A percentile compares a stretch with the other conserved stretches of the same genome.
These are phyloP conservation scores for Saxidomus purpurata DNA, from an alignment of 1,140 invertebrate genomes.

Conservation along the genomic window DNA sequence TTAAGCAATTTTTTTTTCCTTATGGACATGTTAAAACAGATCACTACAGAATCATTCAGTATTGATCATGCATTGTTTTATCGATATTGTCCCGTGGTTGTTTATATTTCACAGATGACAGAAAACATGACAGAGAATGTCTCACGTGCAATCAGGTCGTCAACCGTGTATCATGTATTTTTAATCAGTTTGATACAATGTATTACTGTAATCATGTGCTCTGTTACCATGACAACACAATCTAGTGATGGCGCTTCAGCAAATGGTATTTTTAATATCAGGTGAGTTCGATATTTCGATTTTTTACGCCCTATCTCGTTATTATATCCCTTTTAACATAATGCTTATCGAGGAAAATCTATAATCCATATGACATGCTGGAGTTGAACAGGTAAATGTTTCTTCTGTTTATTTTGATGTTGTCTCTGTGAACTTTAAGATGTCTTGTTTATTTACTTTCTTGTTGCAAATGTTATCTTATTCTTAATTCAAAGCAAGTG, in stretches of 20 bases:
- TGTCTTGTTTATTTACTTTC: not conserved
- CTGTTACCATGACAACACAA: constrained; percentile 21
- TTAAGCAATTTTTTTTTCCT: no score
- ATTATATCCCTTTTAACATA: not conserved
- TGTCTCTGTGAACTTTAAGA: not conserved
- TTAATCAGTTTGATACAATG: constrained; percentile 38
- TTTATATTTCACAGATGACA: not conserved
- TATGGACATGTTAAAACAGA: no score
- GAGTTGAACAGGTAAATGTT: not conserved
- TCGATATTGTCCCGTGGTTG: not conserved
- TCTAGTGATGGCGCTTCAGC: constrained; percentile 11
- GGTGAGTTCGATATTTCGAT: constrained; percentile 31
- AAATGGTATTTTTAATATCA: constrained; percentile 1
- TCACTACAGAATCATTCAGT: not conserved
- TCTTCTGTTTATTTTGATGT: not conserved
- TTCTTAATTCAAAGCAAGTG: no score
- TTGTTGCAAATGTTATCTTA: not conserved
- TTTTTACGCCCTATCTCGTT: not conserved
- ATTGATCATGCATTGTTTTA: not conserved
- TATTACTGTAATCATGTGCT: constrained; percentile 5
- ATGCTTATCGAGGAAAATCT: not conserved
- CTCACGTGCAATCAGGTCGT: constrained; percentile 19
- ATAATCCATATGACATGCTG: constrained; percentile 12
- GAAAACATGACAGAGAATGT: no score
- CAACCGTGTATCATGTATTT: constrained; percentile 33